phyloP scores from a whole-genome alignment of 2,888 invertebrate genomes.

The Ophion ellenae region DNA sequence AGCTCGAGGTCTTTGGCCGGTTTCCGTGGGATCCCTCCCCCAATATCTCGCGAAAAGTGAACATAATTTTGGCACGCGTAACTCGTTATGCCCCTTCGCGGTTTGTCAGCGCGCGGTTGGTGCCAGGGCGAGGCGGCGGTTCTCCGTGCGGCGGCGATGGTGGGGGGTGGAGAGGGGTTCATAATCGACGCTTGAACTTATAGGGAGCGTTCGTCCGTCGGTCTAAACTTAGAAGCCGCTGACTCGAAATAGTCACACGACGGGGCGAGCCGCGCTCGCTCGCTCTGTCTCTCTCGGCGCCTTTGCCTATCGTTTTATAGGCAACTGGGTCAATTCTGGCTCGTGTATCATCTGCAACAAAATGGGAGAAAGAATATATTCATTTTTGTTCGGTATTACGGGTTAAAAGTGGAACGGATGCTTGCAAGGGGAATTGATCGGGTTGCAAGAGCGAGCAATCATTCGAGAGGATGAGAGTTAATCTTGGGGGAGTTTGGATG shows the following conservation, averaged over 20 bases:
- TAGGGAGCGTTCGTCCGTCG: conserved; percentile 81
- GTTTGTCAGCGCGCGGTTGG: conserved; percentile 54
- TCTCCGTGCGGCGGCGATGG: neutral
- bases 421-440: too few relatives aligned
- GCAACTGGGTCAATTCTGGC: conserved; percentile 81
- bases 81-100: conserved; percentile 71
- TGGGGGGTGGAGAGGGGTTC: conserved; percentile 72
- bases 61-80: conserved; percentile 80
- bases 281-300: conserved; percentile 59
- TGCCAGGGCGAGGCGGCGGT: neutral
- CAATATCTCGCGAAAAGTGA: conserved; percentile 52
- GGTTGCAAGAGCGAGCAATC: too few relatives aligned
- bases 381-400: conserved; percentile 4
- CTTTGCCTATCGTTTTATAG: conserved; percentile 77
- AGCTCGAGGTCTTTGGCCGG: conserved; percentile 78
- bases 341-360: conserved; percentile 67
- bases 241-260: conserved; percentile 79
- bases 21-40: conserved; percentile 59
- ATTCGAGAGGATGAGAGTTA: too few relatives aligned
- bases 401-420: too few relatives aligned
- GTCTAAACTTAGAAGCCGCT: conserved; percentile 81
- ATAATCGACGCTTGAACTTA: conserved; percentile 82
- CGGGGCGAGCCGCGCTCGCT: conserved; percentile 66
- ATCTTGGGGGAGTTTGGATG: too few relatives aligned
- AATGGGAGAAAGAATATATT: conserved; percentile 39